phyloP scores from a whole-genome alignment of 92 coral and sea anemone species.

The Pocillopora grandis region DNA sequence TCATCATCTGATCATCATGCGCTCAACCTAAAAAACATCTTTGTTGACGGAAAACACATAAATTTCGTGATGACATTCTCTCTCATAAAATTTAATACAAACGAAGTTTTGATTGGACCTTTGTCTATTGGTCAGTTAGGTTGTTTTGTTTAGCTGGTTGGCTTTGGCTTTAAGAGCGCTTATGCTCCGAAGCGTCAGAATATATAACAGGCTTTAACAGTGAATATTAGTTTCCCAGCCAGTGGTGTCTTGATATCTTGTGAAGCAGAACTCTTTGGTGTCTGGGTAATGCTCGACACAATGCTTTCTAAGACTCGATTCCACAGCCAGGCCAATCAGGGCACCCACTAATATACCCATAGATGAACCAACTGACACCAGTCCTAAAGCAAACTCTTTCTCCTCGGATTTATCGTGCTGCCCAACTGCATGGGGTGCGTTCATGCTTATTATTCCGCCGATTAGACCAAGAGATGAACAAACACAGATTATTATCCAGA shows the following conservation, averaged over 20 bases:
- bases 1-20: too few species aligned
- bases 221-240: conserved; percentile 84
- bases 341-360: conserved; percentile 73
- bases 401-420: conserved; percentile 58
- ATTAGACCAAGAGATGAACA: conserved; percentile 79
- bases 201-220: conserved; percentile 31
- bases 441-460: conserved; percentile 74
- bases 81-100: too few species aligned
- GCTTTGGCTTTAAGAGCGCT: too few species aligned
- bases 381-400: conserved; percentile 82
- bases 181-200: too few species aligned
- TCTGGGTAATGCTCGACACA: conserved; percentile 61
- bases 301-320: conserved; percentile 59
- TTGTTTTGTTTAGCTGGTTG: too few species aligned
- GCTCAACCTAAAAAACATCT: too few species aligned
- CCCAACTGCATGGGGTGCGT: conserved; percentile 83
- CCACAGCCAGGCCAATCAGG: conserved; percentile 66
- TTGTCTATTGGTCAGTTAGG: too few species aligned
- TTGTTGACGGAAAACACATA: too few species aligned
- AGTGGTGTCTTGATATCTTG: conserved; percentile 66
- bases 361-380: conserved; percentile 77
- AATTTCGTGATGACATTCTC: too few species aligned
- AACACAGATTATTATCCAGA: conserved; percentile 64
- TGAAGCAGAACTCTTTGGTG: conserved; percentile 61
- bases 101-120: too few species aligned